phyloP scores from a whole-genome alignment of 2,113 vertebrate species.

The Ploceus nigricollis region DNA sequence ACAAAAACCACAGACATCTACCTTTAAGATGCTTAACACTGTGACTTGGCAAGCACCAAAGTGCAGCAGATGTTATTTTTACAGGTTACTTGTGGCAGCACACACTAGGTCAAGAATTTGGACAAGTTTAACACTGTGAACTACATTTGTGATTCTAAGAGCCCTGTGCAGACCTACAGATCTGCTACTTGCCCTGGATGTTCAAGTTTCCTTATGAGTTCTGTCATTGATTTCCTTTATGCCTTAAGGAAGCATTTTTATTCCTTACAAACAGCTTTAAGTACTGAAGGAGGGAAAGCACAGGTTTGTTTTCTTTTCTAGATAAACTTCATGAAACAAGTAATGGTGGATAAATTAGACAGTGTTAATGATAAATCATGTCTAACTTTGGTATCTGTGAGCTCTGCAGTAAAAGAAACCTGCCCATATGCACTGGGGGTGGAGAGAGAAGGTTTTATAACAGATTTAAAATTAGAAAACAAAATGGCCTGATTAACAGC shows the following conservation, averaged over 20 bases:
- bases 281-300: background rate
- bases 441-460: conserved; percentile 68
- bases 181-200: background rate
- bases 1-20: background rate
- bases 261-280: background rate
- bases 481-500: conserved; percentile 71
- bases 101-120: background rate
- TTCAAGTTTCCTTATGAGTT: background rate
- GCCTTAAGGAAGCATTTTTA: background rate
- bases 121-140: background rate
- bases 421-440: conserved; percentile 69
- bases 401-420: conserved; percentile 51
- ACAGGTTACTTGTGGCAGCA: background rate
- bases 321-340: background rate
- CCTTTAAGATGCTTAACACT: background rate
- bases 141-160: background rate
- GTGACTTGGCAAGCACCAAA: background rate
- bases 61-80: background rate
- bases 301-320: conserved; percentile 36
- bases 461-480: conserved; percentile 72
- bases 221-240: conserved; percentile 19
- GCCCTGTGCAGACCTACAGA: background rate
- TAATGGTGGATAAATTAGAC: conserved; percentile 12
- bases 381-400: conserved; percentile 44
- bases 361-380: conserved; percentile 43